A percentile compares a stretch with the other conserved stretches of the same genome.
These are phyloP conservation scores for Galendromus occidentalis DNA, from an alignment of 1,140 invertebrate genomes.

Conservation along the genomic window DNA sequence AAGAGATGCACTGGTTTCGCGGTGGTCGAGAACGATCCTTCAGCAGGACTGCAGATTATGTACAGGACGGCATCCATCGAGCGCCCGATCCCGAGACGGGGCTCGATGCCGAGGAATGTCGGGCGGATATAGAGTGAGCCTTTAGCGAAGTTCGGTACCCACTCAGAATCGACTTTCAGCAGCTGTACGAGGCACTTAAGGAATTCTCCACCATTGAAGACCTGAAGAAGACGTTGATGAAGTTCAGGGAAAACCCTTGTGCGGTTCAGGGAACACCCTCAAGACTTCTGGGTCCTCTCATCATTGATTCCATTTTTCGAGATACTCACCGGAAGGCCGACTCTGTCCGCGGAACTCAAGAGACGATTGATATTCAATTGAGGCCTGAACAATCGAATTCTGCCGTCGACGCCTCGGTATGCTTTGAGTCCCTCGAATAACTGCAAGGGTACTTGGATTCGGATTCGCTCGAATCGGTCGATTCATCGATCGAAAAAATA, in stretches of 20 bases:
- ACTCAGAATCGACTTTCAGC: constrained; percentile 79
- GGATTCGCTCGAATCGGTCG: background rate
- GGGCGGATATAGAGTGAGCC: constrained; percentile 88
- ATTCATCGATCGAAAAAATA: background rate
- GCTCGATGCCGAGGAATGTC: constrained; percentile 89
- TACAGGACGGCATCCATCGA: constrained; percentile 68
- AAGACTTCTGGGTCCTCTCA: background rate
- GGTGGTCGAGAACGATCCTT: constrained; percentile 57
- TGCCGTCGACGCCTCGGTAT: constrained; percentile 71
- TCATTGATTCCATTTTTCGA: no score
- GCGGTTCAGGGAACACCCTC: no score
- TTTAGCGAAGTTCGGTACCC: constrained; percentile 63
- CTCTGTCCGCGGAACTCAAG: constrained; percentile 56
- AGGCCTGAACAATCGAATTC: constrained; percentile 81
- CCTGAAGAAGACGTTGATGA: constrained; percentile 25
- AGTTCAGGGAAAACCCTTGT: no score
- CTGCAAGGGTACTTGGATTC: constrained; percentile 38
- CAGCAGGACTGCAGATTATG: constrained; percentile 76
- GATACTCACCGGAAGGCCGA: constrained; percentile 51
- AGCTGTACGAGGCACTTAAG: constrained; percentile 67
- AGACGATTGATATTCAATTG: constrained; percentile 86
- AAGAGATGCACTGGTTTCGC: constrained; percentile 54
- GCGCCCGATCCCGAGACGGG: constrained; percentile 68
- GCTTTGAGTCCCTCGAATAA: constrained; percentile 98
- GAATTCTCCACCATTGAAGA: constrained; percentile 69